Evolutionary conservation across 2,888 invertebrate genomes (phyloP).

Genomic region (Oxyscelio sp.): DNA sequence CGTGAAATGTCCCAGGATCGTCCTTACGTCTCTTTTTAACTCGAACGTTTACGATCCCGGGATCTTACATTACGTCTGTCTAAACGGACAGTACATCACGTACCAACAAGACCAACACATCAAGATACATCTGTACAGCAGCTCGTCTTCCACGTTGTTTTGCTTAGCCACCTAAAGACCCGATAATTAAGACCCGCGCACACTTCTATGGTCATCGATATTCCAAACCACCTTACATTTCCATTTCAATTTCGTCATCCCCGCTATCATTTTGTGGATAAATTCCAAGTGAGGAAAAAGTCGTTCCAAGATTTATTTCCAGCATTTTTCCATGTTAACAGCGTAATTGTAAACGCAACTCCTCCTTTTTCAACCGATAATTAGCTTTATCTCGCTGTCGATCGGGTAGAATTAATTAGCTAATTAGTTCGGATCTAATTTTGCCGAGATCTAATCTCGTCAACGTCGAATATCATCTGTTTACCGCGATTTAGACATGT

Average conservation of each 20-base stretch:
- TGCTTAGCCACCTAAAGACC: conserved; percentile 42
- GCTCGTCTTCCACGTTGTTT: conserved; percentile 50
- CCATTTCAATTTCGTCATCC: conserved; percentile 13
- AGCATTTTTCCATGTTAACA: background rate
- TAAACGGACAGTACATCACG: conserved; percentile 75
- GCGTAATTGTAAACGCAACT: no score
- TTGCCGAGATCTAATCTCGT: conserved; percentile 22
- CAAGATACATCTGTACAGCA: conserved; percentile 69
- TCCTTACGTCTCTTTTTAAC: conserved; percentile 84
- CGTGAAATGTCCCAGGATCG: conserved; percentile 84
- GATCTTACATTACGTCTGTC: conserved; percentile 76
- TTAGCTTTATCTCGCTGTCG: conserved; percentile 8
- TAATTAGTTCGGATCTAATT: conserved; percentile 52
- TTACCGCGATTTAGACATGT: background rate
- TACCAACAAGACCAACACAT: conserved; percentile 67
- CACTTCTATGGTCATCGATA: no score
- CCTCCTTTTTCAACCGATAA: background rate
- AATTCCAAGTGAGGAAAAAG: no score
- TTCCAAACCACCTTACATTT: no score
- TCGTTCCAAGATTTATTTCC: no score
- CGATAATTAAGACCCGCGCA: conserved; percentile 67
- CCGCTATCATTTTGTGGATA: no score
- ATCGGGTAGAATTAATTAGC: conserved; percentile 15
- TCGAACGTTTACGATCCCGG: conserved; percentile 68
- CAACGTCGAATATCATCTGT: conserved; percentile 15